Evolutionary conservation across 2,888 invertebrate species (phyloP).

Genomic region (Acanthosoma haemorrhoidale): DNA sequence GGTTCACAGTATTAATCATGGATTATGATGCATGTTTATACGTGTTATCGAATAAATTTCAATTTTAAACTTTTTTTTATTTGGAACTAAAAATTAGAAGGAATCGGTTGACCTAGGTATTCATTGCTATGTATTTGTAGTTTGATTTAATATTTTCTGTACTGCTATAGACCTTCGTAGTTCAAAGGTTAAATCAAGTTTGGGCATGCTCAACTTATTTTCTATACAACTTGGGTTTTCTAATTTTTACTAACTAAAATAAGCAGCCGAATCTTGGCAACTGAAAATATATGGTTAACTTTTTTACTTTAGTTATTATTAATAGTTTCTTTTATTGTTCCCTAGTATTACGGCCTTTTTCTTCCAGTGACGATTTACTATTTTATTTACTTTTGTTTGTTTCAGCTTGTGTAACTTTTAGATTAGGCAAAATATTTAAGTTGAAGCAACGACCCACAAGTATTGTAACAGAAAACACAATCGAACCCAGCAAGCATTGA

Average conservation of each 20-base stretch:
- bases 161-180: slow-evolving; percentile 22
- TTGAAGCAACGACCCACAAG: slow-evolving; percentile 49
- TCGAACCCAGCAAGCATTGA: slow-evolving; percentile 82
- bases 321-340: too few species aligned
- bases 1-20: too few species aligned
- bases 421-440: slow-evolving; percentile 47
- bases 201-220: slow-evolving; percentile 31
- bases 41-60: too few species aligned
- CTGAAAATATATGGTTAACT: too few species aligned
- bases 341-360: too few species aligned
- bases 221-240: background rate
- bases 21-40: too few species aligned
- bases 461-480: slow-evolving; percentile 44
- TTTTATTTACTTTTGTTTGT: slow-evolving; percentile 45
- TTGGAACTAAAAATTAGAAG: too few species aligned
- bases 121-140: too few species aligned
- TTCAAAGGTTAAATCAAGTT: slow-evolving; percentile 37
- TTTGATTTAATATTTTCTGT: background rate
- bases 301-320: too few species aligned
- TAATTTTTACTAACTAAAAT: background rate
- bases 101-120: too few species aligned
- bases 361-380: background rate
- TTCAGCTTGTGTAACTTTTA: slow-evolving; percentile 63
- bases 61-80: too few species aligned
- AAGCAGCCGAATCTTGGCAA: too few species aligned